Conservation (phyloP, 2,113 vertebrate genomes). For the Marcusenius ussheri region DNA sequence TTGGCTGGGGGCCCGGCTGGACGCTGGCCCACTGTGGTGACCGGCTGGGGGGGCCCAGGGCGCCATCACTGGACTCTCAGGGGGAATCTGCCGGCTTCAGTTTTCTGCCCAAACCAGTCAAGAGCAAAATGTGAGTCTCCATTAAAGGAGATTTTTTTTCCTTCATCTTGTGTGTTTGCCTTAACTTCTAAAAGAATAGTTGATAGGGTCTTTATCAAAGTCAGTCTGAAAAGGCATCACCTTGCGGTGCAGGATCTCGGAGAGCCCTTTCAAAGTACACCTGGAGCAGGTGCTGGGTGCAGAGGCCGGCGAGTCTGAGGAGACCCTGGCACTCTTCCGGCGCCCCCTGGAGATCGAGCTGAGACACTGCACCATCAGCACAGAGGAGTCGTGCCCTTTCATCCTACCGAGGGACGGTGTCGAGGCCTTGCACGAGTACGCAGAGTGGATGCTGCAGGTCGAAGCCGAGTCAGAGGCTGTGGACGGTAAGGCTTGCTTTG, state of each 20-base stretch:
- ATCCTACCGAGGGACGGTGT: conserved; percentile 69
- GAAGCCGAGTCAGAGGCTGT: conserved; percentile 33
- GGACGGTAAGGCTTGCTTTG: conserved; percentile 54
- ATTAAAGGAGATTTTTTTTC: background rate
- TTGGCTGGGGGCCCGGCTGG: conserved; percentile 90
- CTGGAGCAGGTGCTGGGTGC: conserved; percentile 73
- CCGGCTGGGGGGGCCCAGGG: conserved; percentile 44
- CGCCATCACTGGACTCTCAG: conserved; percentile 16
- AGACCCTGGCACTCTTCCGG: conserved; percentile 60
- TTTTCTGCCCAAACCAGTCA: conserved; percentile 64
- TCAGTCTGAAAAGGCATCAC: background rate
- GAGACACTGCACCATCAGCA: conserved; percentile 71
- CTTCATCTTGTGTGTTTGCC: background rate
- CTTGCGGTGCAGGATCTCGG: conserved; percentile 58
- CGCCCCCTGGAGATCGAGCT: conserved; percentile 81
- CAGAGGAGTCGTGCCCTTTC: conserved; percentile 68
- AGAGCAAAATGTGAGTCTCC: conserved; percentile 71
- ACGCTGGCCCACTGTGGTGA: conserved; percentile 72
- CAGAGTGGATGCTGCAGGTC: conserved; percentile 66
- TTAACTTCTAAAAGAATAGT: background rate
- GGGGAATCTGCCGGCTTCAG: conserved; percentile 58
- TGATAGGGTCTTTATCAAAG: background rate
- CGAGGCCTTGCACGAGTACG: conserved; percentile 78
- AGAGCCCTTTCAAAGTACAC: conserved; percentile 79
- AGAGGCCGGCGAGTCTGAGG: conserved; percentile 45